Base-by-base conservation (phyloP, 1,140 invertebrate species). In the Asobara japonica region DNA sequence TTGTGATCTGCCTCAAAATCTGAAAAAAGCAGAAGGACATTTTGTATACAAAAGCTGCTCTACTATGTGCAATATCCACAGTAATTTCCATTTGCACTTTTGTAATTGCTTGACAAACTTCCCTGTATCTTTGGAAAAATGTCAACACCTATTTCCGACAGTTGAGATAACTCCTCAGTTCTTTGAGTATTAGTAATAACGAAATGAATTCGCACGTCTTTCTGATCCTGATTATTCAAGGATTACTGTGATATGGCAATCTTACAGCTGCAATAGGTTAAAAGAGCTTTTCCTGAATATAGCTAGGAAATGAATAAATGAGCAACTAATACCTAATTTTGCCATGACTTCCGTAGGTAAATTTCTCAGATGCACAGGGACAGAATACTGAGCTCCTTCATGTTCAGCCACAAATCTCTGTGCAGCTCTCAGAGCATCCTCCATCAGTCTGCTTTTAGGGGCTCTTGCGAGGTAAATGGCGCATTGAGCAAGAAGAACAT, bases 331-430 rank as follows among this genome's bases (percentile, higher is more conserved):
- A 91, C 93, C 93, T 79, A 96, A 82, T 80, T 93, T 87, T 83
- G 91, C 91, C 93, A 95, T 94, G 1, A 96, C 86, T 84, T 90
- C 93, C 3, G 93, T 95, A 1, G 94, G 90, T 22, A 94, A 93
- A 89, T 95, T 96, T 69, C 94, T 87, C 67, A 96, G 87, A 86
- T 94, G 92, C 31, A 93, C 88, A 10, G 91, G 95, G 6, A 96
- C 93, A 1, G 89, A 82, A 6, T 94, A 93, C 68, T 93, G 88
- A 3, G 91, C 86, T 1, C 94, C 94, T 82, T 92, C 90, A n/a
- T 91, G 88, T 61, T 87, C 84, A 22, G 90, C 85, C n/a, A 84
- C 80, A 10, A 94, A 86, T 69, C 84, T 87, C 56, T 86, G 78
- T 75, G 92, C 92, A 73, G 88, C 88, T 69, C 85, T 88, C 75